Evolutionary conservation across 2,888 invertebrate species (phyloP).

Genomic region (Megalurothrips usitatus): DNA sequence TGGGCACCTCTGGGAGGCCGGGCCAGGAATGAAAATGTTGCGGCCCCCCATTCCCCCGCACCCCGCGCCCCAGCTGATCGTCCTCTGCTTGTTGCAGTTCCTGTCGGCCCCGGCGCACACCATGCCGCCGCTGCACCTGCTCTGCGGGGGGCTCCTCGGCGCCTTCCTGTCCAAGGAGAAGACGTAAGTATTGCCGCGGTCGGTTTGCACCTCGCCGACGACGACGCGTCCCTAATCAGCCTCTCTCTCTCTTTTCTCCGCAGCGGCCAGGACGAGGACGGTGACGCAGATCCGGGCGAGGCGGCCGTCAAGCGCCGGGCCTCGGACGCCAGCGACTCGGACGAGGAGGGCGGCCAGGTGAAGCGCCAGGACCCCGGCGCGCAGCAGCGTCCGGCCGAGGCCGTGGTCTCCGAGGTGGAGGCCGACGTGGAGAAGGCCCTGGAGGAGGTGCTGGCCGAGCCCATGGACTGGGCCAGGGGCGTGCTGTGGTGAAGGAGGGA

Average conservation of each 20-base stretch:
- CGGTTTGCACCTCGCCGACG: not conserved
- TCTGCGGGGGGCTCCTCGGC: conserved; percentile 45
- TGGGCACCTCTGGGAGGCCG: too few species aligned
- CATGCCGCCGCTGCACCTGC: conserved; percentile 46
- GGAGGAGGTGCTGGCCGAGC: not conserved
- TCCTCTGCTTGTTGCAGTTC: conserved; percentile 39
- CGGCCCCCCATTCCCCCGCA: too few species aligned
- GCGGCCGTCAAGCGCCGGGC: conserved; percentile 33
- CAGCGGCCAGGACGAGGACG: not conserved
- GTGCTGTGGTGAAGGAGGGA: not conserved
- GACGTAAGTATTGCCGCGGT: conserved; percentile 31
- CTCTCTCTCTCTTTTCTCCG: not conserved
- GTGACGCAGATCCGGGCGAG: conserved; percentile 34
- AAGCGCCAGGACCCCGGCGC: not conserved
- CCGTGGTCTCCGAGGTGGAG: not conserved
- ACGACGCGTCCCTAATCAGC: not conserved
- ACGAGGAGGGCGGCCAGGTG: not conserved
- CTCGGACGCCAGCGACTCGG: not conserved
- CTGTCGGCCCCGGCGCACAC: conserved; percentile 46
- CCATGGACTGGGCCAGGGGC: not conserved
- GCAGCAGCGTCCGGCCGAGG: not conserved
- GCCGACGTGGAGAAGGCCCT: not conserved
- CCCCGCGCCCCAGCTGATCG: too few species aligned
- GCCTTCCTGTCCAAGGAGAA: conserved; percentile 39
- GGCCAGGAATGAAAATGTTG: too few species aligned